These are phyloP conservation scores for Uria lomvia DNA, from an alignment of 2,113 vertebrate genomes.

Conservation along the genomic window DNA sequence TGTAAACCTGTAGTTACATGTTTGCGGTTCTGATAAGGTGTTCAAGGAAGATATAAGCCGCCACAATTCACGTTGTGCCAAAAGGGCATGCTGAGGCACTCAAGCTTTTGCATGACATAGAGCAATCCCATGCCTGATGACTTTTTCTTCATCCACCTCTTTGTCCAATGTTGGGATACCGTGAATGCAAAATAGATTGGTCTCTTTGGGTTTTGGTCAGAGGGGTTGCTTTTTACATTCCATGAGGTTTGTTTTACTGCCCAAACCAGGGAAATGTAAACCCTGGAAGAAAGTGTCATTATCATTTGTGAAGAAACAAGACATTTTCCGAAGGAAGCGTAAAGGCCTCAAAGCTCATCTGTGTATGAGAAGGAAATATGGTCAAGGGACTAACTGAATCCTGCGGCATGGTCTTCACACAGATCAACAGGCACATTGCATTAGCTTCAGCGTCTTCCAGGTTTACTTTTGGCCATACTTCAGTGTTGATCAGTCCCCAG, in stretches of 20 bases:
- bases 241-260: not conserved
- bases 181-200: not conserved
- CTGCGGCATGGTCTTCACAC: not conserved
- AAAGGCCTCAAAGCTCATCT: not conserved
- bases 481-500: not conserved
- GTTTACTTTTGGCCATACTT: not conserved
- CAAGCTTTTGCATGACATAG: not conserved
- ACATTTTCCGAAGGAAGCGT: not conserved
- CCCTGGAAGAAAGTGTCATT: not conserved
- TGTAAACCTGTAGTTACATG: not conserved
- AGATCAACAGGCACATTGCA: not conserved
- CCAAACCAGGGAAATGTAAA: not conserved
- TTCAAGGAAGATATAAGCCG: not conserved
- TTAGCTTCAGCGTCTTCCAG: not conserved
- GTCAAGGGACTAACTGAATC: not conserved
- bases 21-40: not conserved
- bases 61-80: not conserved
- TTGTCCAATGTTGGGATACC: not conserved
- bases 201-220: not conserved
- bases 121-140: not conserved
- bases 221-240: not conserved
- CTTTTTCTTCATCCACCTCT: not conserved
- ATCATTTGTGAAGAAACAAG: not conserved
- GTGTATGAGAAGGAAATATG: not conserved
- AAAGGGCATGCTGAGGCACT: not conserved